Percentiles rank a stretch among this genome's conserved stretches.
Evolutionary conservation across 2,797 vertebrate genomes (phyloP).

Genomic region (Gymnocypris eckloni): DNA sequence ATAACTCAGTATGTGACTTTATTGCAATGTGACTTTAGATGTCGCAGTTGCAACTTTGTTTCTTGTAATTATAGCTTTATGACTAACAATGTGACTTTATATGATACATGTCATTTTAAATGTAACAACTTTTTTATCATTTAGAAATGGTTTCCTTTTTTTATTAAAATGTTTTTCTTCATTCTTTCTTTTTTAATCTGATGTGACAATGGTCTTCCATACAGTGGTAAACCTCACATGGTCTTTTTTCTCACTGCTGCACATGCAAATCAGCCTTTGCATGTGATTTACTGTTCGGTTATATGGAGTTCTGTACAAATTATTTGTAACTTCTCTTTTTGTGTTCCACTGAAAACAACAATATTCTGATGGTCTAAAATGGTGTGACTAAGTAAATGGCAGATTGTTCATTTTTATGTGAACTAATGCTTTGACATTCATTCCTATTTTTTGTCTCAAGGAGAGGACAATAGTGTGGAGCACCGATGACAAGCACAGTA

Average conservation of each 20-base stretch:
- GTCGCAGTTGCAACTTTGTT: background rate
- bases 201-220: background rate
- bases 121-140: background rate
- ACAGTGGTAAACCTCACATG: background rate
- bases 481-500: constrained; percentile 35
- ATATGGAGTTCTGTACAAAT: background rate
- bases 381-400: background rate
- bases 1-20: background rate
- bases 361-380: background rate
- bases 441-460: constrained; percentile 30
- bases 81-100: background rate
- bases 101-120: background rate
- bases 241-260: background rate
- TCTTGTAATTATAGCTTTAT: background rate
- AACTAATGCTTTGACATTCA: constrained; percentile 40
- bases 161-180: background rate
- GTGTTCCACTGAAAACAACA: background rate
- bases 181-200: background rate
- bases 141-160: background rate
- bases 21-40: background rate
- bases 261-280: background rate
- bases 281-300: too few relatives aligned
- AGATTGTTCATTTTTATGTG: background rate
- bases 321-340: background rate
- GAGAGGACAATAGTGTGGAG: constrained; percentile 39